Evolutionary conservation across 2,888 invertebrate genomes (phyloP), one percentile per base, ranked within the genome.

Genomic region (Plusia festucae): DNA sequence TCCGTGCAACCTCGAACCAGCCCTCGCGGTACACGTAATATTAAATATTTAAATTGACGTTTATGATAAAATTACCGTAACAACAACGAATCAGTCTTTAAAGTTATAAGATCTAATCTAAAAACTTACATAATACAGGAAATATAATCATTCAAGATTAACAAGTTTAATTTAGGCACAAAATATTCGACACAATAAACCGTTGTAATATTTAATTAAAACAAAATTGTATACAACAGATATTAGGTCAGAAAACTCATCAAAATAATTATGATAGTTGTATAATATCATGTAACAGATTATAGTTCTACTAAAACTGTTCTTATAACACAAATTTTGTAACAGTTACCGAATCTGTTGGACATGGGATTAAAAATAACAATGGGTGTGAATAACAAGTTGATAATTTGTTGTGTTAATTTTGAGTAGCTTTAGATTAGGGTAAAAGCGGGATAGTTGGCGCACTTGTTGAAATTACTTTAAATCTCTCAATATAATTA

Each of bases 341-440:
- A 77, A 79, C 44, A 18, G 27, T 63, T 69, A 22, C 63, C 60
- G 55, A 76, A 67, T 65, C 20, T 67, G 49, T 65, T 53, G 56
- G 71, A 30, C 30, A 67, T 74, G 60, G 66, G 60, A 73, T 62
- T 54, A 16, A 24, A 13, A 13, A n/a, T n/a, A 0, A 73, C 67
- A 77, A 73, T 73, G 27, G 57, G 22, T 9, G 22, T 58, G 8
- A 7, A 9, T 61, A 65, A 61, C 49, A 11, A n/a, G 40, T n/a
- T n/a, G 4, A 3, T 46, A 46, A 46, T 18, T 16, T 18, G 8
- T 46, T 18, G 16, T 44, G n/a, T 30, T 40, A 11, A 9, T 20
- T 18, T 11, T 49, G 20, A 49, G 20, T 7, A 18, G 46, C 13
- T 8, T 11, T 49, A 11, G 16, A 20, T 49, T 49, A 20, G 16